Percentiles rank a stretch among this genome's conserved stretches.
These are phyloP conservation scores for Mionectes olivaceus DNA, from an alignment of 2,797 vertebrate species.

Conservation along the genomic window DNA sequence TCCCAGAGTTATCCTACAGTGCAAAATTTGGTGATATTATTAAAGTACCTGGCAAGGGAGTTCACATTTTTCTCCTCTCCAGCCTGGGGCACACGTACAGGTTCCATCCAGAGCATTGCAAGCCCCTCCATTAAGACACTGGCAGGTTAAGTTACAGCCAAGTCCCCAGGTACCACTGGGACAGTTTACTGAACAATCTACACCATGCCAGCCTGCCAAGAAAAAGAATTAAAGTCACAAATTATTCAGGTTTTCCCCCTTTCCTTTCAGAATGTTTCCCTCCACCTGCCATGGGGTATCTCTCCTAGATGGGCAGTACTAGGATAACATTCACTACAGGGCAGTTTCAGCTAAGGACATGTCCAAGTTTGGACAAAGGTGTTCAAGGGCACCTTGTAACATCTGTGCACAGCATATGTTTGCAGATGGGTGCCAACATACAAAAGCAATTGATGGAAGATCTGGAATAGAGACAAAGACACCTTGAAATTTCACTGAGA, in stretches of 20 bases:
- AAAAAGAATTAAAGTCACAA: background rate
- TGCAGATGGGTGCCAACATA: background rate
- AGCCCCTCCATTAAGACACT: conserved; percentile 89
- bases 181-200: conserved; percentile 95
- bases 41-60: conserved; percentile 88
- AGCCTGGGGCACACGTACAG: conserved; percentile 92
- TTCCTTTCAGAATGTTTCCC: background rate
- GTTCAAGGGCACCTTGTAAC: background rate
- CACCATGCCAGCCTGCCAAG: conserved; percentile 92
- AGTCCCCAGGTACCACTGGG: conserved; percentile 94
- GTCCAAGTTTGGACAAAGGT: background rate
- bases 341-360: background rate
- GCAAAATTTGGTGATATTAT: background rate
- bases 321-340: background rate
- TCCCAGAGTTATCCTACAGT: background rate
- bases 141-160: conserved; percentile 91
- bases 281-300: background rate
- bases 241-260: background rate
- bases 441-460: background rate
- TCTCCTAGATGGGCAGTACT: background rate
- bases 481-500: background rate
- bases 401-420: background rate
- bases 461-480: background rate
- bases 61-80: conserved; percentile 91
- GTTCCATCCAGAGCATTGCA: conserved; percentile 89